Base-by-base conservation (phyloP, 1,140 invertebrate genomes). In the Vanessa tameamea region DNA sequence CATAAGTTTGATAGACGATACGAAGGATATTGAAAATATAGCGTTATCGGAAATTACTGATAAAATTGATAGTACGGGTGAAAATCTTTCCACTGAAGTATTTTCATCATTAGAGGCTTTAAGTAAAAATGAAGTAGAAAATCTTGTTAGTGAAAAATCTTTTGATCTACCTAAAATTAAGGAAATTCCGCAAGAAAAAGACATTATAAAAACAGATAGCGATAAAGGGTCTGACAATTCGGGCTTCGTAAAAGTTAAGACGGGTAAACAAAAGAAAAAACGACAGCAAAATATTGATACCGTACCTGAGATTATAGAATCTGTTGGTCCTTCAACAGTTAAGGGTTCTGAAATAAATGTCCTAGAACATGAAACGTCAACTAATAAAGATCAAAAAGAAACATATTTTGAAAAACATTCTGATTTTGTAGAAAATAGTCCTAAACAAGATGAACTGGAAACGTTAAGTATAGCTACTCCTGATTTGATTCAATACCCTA, bases 401-500 rank as follows among this genome's bases (percentile, higher is more conserved):
- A 47, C 47, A 16, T n/a, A 31, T 50, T 50, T 5, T 37, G 53
- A 71, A 43, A 43, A 48, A 23, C 67, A 69, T 15, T 20, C 50
- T 59, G 43, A 55, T 55, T 65, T 70, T 1, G 51, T 65, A 43
- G 37, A 50, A 15, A 78, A 72, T 26, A 83, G 80, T 65, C 37
- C 77, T 14, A 82, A 81, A 75, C 51, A 73, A 11, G 80, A 83
- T 47, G 79, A 85, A 66, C 48, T 75, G 47, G 78, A 86, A 66
- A 75, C 67, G 6, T 74, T 82, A 23, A 83, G 71, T 74, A 82
- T 84, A 31, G 64, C 76, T 14, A 84, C 81, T 8, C 90, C 90
- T 37, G 89, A 92, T 77, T 82, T 85, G 13, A 85, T 91, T 48
- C 82, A 87, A 20, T 79, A 87, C 69, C 88, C 89, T 20, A 73